These are phyloP conservation scores for Podarcis cretensis DNA, from an alignment of 2,113 vertebrate genomes.

Conservation along the genomic window DNA sequence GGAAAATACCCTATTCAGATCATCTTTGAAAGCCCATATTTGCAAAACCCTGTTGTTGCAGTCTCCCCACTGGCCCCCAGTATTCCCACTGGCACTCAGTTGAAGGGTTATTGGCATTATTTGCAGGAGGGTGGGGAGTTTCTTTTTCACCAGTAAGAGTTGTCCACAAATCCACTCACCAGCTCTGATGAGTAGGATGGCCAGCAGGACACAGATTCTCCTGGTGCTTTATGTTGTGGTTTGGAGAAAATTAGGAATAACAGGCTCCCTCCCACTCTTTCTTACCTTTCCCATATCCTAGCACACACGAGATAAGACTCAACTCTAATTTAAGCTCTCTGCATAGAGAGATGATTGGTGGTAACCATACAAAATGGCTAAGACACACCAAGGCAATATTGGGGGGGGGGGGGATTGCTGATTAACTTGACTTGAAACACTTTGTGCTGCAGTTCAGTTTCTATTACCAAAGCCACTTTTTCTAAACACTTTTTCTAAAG, in stretches of 20 bases:
- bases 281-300: background rate
- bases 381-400: background rate
- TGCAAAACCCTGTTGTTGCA: slow-evolving; percentile 4
- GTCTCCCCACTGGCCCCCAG: slow-evolving; percentile 9
- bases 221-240: background rate
- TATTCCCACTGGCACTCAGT: background rate
- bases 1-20: too few species aligned
- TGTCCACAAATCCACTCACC: background rate
- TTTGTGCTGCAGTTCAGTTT: background rate
- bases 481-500: slow-evolving; percentile 39
- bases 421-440: background rate
- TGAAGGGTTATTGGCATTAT: slow-evolving; percentile 5
- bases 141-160: background rate
- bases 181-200: background rate
- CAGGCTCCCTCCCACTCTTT: background rate
- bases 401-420: too few species aligned
- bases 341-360: background rate
- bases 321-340: background rate
- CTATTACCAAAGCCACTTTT: slow-evolving; percentile 6
- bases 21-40: background rate
- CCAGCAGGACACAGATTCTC: background rate
- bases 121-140: background rate
- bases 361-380: background rate
- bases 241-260: background rate
- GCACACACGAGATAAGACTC: background rate